Evolutionary conservation across 2,797 vertebrate genomes (phyloP), one percentile per base, ranked within the genome.

Genomic region (Microctenopoma stevenorrisi): DNA sequence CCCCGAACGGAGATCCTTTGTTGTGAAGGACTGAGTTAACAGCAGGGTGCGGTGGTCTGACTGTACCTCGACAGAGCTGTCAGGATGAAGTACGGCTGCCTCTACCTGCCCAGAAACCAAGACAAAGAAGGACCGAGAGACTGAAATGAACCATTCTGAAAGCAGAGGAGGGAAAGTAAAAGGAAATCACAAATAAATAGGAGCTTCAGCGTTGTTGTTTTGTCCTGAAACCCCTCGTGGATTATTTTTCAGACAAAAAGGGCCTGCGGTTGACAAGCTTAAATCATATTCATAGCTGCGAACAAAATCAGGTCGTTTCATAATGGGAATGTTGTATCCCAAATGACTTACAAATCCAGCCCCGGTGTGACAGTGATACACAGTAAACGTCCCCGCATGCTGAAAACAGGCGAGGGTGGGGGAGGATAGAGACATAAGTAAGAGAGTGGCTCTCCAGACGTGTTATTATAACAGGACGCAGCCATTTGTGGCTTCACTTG

Each of bases 1-100:
- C 80, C 80, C 76, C 56, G 46, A 72, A 85, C 46, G 62, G 54
- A 83, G 74, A 43, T 50, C 74, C 77, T 88, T 87, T 90, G 88
- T 88, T 82, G 82, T 64, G 64, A 6, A 44, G 75, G 51, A n/a
- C 47, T 46, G 76, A 57, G 65, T 64, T 62, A 69, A 85, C 68
- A 73, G 76, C 56, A 78, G 81, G 83, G 85, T 43, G 85, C 81
- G 89, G 82, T 61, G 68, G 60, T 76, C 5, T 79, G 72, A 81
- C 86, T 84, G 70, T 72, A 66, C 79, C 69, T 80, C 64, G 1
- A 48, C 76, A 62, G 74, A 59, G 78, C 75, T 68, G 84, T 78
- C 83, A 74, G 51, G 25, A 16, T 72, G 79, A 84, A 84, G 79
- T 50, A 72, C 56, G 47, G 30, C 78, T 37, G 70, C 57, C 56